phyloP scores from a whole-genome alignment of 2,113 vertebrate species.

The Ia io region DNA sequence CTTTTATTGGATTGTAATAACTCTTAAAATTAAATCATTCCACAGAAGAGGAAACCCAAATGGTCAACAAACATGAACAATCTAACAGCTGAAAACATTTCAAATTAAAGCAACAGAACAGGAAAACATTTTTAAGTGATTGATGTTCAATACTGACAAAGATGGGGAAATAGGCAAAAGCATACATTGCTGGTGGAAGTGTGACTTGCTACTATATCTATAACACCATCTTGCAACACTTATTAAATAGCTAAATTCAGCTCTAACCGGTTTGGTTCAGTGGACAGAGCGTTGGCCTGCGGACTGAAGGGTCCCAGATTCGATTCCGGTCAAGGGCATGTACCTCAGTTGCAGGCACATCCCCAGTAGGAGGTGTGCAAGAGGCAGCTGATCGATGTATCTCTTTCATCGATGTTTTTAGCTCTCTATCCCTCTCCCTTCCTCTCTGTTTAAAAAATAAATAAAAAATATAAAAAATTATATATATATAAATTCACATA shows the following conservation, averaged over 20 bases:
- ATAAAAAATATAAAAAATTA: no score
- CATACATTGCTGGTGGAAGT: not conserved
- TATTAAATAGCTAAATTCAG: not conserved
- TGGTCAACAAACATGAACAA: not conserved
- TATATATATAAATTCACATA: not conserved
- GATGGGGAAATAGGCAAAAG: not conserved
- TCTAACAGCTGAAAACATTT: not conserved
- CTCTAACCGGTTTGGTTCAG: no score
- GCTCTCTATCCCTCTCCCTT: no score
- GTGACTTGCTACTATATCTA: not conserved
- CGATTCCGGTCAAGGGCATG: no score
- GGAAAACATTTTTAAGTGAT: not conserved
- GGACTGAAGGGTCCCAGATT: no score
- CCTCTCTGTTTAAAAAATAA: no score
- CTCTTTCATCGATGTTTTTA: no score
- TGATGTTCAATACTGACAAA: not conserved
- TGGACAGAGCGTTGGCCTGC: no score
- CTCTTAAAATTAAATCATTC: not conserved
- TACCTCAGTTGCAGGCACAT: no score
- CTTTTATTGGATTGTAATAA: not conserved
- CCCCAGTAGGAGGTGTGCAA: no score
- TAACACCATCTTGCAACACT: not conserved
- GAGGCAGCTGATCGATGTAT: no score
- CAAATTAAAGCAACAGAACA: not conserved
- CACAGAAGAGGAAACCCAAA: not conserved